phyloP scores from a whole-genome alignment of 2,113 vertebrate species.

The Paracanthobrama guichenoti region DNA sequence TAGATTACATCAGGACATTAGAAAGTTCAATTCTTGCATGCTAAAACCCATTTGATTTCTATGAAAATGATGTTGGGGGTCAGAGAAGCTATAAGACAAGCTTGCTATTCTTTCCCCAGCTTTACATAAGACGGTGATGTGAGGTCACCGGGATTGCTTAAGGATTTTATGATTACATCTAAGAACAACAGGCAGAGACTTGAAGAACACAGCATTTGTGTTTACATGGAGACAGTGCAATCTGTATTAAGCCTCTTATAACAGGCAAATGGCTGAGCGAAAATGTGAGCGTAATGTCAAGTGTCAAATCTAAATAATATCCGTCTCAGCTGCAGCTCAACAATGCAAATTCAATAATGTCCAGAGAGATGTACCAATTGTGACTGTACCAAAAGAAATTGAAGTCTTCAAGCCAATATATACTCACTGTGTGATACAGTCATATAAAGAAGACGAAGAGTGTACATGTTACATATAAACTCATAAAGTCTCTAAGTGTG shows the following conservation, averaged over 20 bases:
- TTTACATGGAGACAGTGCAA: slow-evolving; percentile 4
- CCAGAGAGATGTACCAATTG: neutral
- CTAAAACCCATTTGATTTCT: neutral
- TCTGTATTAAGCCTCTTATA: slow-evolving; percentile 37
- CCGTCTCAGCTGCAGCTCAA: neutral
- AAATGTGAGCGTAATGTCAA: slow-evolving; percentile 21
- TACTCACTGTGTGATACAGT: neutral
- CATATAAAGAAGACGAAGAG: neutral
- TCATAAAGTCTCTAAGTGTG: no score
- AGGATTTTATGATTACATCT: slow-evolving; percentile 53
- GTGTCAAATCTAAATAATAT: slow-evolving; percentile 27
- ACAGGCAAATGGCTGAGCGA: slow-evolving; percentile 16
- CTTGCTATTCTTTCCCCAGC: slow-evolving; percentile 19
- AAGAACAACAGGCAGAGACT: slow-evolving; percentile 31
- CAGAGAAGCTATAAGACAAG: neutral
- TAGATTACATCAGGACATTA: neutral
- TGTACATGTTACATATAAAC: no score
- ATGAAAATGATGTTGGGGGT: neutral
- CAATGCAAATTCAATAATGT: slow-evolving; percentile 14
- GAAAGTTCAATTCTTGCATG: neutral
- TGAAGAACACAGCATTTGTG: slow-evolving; percentile 12
- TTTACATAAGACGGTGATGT: slow-evolving; percentile 58
- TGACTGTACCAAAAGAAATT: neutral
- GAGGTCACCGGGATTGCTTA: slow-evolving; percentile 53
- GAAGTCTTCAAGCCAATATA: neutral